Evolutionary conservation across 2,888 invertebrate species (phyloP).

Genomic region (Arctia plantaginis): DNA sequence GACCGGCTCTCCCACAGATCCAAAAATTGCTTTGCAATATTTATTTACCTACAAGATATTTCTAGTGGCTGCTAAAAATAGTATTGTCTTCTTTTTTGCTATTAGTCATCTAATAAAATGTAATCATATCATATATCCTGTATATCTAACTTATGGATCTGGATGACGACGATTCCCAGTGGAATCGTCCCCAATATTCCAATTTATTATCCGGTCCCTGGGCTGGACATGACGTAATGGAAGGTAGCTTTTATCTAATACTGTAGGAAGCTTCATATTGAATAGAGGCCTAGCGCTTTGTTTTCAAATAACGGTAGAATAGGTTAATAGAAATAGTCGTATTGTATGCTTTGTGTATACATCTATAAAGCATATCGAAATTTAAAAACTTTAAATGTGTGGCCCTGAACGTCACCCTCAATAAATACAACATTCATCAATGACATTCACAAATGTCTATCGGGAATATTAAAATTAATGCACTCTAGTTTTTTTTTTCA

Average conservation of each 20-base stretch:
- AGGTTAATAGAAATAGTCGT: conserved; percentile 19
- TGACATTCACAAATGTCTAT: too few relatives aligned
- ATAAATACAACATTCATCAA: too few relatives aligned
- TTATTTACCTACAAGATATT: background rate
- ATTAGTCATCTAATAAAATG: background rate
- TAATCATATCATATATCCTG: too few relatives aligned
- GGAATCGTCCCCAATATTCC: conserved; percentile 38
- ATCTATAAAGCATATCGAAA: background rate
- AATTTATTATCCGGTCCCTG: conserved; percentile 41
- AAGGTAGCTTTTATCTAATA: conserved; percentile 27
- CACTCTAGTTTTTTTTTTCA: too few relatives aligned
- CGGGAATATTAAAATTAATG: too few relatives aligned
- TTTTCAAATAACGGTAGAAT: background rate
- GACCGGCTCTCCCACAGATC: too few relatives aligned
- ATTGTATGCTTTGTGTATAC: background rate
- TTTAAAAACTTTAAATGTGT: background rate
- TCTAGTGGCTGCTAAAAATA: background rate
- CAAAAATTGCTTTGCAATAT: too few relatives aligned
- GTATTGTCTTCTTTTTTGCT: too few relatives aligned
- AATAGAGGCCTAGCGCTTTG: background rate
- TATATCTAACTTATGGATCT: conserved; percentile 36
- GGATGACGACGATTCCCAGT: conserved; percentile 27
- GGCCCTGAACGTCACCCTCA: too few relatives aligned
- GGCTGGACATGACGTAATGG: conserved; percentile 19
- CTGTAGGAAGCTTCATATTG: conserved; percentile 6